These are phyloP conservation scores for Heteromormyrus szaboi DNA, from an alignment of 2,797 vertebrate species.

Conservation along the genomic window DNA sequence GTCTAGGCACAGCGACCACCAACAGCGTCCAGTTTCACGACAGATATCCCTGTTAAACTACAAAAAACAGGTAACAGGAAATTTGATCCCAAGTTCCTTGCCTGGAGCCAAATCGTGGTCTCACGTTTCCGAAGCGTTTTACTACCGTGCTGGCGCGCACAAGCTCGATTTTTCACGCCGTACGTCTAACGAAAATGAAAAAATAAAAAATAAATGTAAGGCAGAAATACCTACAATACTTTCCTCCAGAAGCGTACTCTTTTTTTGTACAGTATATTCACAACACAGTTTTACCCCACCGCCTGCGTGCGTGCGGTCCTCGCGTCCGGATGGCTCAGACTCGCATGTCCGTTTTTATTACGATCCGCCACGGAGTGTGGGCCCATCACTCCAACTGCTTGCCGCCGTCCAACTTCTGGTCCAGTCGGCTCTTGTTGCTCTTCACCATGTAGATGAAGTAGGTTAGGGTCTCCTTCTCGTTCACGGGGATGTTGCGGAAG, in stretches of 20 bases:
- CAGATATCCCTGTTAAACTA: neutral
- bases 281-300: conserved; percentile 34
- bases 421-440: conserved; percentile 91
- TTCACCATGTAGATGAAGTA: conserved; percentile 99
- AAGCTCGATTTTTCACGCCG: neutral
- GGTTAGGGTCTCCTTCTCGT: conserved; percentile 95
- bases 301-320: conserved; percentile 27
- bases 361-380: neutral
- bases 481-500: conserved; percentile 96
- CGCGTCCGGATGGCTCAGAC: conserved; percentile 10
- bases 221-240: conserved; percentile 39
- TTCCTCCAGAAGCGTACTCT: neutral
- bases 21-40: neutral
- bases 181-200: neutral
- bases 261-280: conserved; percentile 32
- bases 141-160: neutral
- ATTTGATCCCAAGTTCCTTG: neutral
- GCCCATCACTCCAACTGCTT: conserved; percentile 79
- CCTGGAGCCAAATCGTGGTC: neutral
- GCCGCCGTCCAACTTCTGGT: conserved; percentile 84
- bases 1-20: neutral
- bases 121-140: neutral
- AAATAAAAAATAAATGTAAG: conserved; percentile 10
- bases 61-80: neutral
- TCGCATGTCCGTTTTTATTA: neutral